Percentiles rank a stretch among this genome's conserved stretches.
These are phyloP conservation scores for Microchrysa polita DNA, from an alignment of 2,888 invertebrate genomes.

Conservation along the genomic window DNA sequence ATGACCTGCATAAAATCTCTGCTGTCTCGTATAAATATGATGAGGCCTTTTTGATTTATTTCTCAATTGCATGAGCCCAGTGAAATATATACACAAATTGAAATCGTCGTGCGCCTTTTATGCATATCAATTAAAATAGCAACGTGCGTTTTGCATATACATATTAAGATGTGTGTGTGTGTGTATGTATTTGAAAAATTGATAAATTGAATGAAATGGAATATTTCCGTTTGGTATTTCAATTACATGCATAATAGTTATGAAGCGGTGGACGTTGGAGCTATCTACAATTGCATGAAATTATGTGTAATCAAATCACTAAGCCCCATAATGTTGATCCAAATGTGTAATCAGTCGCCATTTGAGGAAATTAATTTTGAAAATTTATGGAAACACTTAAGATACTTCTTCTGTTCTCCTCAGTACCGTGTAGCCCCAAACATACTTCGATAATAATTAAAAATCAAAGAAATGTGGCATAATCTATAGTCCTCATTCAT, in stretches of 20 bases:
- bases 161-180: slow-evolving; percentile 4
- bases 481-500: too few species aligned
- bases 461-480: too few species aligned
- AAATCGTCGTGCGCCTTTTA: slow-evolving; percentile 14
- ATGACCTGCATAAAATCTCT: slow-evolving; percentile 23
- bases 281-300: too few species aligned
- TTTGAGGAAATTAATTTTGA: too few species aligned
- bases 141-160: slow-evolving; percentile 22
- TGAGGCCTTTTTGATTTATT: slow-evolving; percentile 26
- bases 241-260: not conserved
- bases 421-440: too few species aligned
- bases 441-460: too few species aligned
- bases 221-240: slow-evolving; percentile 9
- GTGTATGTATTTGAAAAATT: too few species aligned
- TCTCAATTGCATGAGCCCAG: slow-evolving; percentile 11
- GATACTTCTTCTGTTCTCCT: too few species aligned
- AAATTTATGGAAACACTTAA: too few species aligned
- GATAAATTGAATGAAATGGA: slow-evolving; percentile 26
- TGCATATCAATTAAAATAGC: slow-evolving; percentile 34
- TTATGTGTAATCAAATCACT: too few species aligned
- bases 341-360: too few species aligned
- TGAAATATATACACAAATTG: not conserved
- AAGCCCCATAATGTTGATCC: too few species aligned
- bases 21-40: slow-evolving; percentile 8
- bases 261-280: not conserved